A percentile compares a stretch with the other conserved stretches of the same genome.
phyloP scores from a whole-genome alignment of 2,797 vertebrate species.

The Rousettus madagascariensis region DNA sequence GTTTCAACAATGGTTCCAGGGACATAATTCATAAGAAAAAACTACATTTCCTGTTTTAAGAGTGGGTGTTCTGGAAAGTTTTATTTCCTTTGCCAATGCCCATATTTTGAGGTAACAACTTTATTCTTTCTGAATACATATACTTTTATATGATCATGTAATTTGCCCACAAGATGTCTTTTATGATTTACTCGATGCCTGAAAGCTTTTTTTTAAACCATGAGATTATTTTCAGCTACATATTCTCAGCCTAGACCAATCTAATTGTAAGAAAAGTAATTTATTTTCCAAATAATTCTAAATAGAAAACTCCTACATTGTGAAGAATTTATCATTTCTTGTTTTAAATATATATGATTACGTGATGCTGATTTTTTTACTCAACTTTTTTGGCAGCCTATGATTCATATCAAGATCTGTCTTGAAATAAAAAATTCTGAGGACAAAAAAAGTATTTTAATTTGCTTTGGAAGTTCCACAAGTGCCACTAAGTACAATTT shows the following conservation, averaged over 20 bases:
- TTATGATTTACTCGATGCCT: not conserved
- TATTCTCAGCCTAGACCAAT: not conserved
- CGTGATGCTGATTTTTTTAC: not conserved
- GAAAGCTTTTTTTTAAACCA: not conserved
- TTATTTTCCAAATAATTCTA: not conserved
- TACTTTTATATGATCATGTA: not conserved
- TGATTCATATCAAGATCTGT: not conserved
- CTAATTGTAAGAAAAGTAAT: not conserved
- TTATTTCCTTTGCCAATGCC: not conserved
- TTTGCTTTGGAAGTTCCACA: not conserved
- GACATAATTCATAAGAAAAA: not conserved
- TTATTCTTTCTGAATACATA: not conserved
- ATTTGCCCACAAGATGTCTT: not conserved
- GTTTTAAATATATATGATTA: not conserved
- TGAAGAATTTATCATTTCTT: not conserved
- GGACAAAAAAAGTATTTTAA: not conserved
- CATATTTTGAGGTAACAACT: not conserved
- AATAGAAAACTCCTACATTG: not conserved
- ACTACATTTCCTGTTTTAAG: not conserved
- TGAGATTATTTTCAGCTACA: not conserved
- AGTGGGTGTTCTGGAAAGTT: not conserved
- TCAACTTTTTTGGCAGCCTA: not conserved
- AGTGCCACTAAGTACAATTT: not conserved
- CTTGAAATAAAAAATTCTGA: conserved; percentile 13
- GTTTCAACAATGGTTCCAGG: not conserved